phyloP scores from a whole-genome alignment of 2,113 vertebrate genomes.

The Myrmecobius fasciatus region DNA sequence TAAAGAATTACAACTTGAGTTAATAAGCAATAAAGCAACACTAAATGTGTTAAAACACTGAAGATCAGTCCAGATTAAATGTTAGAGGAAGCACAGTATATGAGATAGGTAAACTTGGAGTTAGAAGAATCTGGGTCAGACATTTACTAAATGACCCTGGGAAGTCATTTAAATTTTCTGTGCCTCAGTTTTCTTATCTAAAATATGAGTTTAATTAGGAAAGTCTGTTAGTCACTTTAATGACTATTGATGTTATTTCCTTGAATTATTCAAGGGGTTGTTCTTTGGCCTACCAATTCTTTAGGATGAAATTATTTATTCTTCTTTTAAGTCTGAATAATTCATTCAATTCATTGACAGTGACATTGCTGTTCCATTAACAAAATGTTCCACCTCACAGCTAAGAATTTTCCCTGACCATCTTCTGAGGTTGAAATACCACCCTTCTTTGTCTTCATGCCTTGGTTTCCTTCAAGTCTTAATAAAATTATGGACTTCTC shows the following conservation, averaged over 20 bases:
- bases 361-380: background rate
- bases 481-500: background rate
- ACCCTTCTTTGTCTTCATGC: background rate
- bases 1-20: background rate
- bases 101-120: background rate
- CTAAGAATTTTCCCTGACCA: background rate
- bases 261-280: background rate
- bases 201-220: background rate
- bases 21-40: background rate
- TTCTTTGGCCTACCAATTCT: background rate
- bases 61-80: background rate
- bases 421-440: background rate
- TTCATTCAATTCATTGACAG: background rate
- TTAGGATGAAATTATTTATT: background rate
- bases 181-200: background rate
- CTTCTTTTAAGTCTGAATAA: background rate
- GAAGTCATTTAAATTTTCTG: background rate
- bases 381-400: accelerated
- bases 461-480: background rate
- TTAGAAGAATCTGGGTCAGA: background rate
- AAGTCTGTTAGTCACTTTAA: background rate
- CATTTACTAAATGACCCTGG: background rate
- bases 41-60: background rate
- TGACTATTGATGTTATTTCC: background rate
- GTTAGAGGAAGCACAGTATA: background rate